These are phyloP conservation scores for Nixonia krombeini DNA, from an alignment of 1,140 invertebrate genomes.

Conservation along the genomic window DNA sequence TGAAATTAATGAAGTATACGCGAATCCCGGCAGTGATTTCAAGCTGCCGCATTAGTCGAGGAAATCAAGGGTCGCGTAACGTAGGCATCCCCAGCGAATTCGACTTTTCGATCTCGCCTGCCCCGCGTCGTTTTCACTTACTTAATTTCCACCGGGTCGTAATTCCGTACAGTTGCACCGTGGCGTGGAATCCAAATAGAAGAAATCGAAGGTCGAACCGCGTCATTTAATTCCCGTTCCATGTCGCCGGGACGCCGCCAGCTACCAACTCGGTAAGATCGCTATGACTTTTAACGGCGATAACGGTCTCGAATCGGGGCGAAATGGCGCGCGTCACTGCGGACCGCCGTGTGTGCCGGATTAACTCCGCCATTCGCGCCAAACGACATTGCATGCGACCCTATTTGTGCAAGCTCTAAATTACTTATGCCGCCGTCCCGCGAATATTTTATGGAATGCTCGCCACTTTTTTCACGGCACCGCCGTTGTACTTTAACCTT, in stretches of 20 bases:
- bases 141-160: constrained; percentile 47
- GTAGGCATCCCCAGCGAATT: constrained; percentile 11
- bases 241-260: neutral
- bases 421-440: constrained; percentile 9
- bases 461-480: neutral
- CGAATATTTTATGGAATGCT: constrained; percentile 6
- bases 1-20: constrained; percentile 38
- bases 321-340: constrained; percentile 7
- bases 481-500: constrained; percentile 1
- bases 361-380: constrained; percentile 33
- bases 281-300: constrained; percentile 22
- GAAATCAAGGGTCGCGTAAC: constrained; percentile 16
- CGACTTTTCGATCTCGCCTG: constrained; percentile 46
- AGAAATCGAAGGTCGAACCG: constrained; percentile 40
- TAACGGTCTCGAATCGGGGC: constrained; percentile 9
- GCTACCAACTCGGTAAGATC: constrained; percentile 32
- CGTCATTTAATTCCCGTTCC: constrained; percentile 40
- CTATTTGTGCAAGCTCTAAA: constrained; percentile 19
- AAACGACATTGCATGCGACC: constrained; percentile 29
- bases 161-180: constrained; percentile 27
- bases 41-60: constrained; percentile 3
- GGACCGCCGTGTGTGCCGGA: constrained; percentile 9
- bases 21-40: neutral
- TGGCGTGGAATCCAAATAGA: constrained; percentile 33
- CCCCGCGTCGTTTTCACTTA: constrained; percentile 45